Base-by-base conservation (phyloP, 2,113 vertebrate genomes). In the Lepus americanus region DNA sequence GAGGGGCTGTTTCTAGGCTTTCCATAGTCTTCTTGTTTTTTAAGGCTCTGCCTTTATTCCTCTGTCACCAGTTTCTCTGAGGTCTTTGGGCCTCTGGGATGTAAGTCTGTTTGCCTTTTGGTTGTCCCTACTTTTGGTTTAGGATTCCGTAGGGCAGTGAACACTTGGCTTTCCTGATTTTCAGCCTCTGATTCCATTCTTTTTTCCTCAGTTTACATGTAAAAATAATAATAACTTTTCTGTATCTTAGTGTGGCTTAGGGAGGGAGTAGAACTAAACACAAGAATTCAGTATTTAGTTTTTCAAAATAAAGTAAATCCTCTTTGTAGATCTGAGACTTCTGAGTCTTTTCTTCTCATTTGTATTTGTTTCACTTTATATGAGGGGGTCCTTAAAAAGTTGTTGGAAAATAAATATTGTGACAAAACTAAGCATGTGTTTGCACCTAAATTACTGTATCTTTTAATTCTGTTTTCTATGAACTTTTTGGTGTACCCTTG, bases 261-360 rank as follows among this genome's bases (percentile, higher is more conserved):
- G 55, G 61, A 92, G 29, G 64, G 23, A 69, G 16, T 27, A 72
- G 83, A 93, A 36, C 69, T 93, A 91, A 81, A 93, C 74, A 33
- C 9, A n/a, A 81, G 33, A 82, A 83, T 77, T 89, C 11, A 23
- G 7, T 86, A 69, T 73, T 78, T 83, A 25, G 0, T 79, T 84
- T 90, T 73, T 82, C 66, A 55, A 83, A 90, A 36, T 82, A 39
- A 82, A 82, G 19, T 83, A 36, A 91, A 82, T 76, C 59, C 16
- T 87, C 55, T 90, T 61, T 31, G 0, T 70, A 78, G 76, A 94
- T 87, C 23, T 88, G 76, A 66, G 31, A 79, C 8, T 89, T 92
- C 70, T 63, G n/a, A 23, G 23, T 87, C 77, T 74, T 88, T 31
- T 20, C 17, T 14, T 49, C 70, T 90, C 39, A 29, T 94, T 90